A percentile compares a stretch with the other conserved stretches of the same genome.
phyloP scores from a whole-genome alignment of 2,113 vertebrate genomes.

The Lophochroa leadbeateri region DNA sequence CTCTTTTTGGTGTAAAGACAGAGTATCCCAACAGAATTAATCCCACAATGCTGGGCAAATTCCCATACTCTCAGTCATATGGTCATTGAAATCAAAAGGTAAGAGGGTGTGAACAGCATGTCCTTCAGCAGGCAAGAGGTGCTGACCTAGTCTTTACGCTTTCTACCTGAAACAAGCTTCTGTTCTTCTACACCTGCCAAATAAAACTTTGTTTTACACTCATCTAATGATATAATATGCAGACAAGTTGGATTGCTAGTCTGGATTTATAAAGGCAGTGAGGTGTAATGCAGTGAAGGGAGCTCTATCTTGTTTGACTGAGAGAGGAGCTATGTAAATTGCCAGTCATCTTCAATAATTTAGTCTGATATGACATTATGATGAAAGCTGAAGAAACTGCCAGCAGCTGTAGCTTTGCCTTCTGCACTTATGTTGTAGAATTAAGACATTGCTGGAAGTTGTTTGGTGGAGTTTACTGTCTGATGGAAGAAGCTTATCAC shows the following conservation, averaged over 20 bases:
- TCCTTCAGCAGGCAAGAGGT: neutral
- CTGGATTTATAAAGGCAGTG: neutral
- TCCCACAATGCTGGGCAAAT: neutral
- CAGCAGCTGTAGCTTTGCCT: neutral
- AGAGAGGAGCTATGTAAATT: constrained; percentile 32
- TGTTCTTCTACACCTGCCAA: neutral
- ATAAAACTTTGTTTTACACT: neutral
- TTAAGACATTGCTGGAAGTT: constrained; percentile 15
- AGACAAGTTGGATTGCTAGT: neutral
- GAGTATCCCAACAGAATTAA: neutral
- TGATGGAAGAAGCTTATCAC: neutral
- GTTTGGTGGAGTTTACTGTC: neutral
- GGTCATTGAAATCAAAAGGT: neutral
- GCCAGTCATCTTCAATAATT: constrained; percentile 41
- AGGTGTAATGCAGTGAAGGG: neutral
- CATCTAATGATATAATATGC: neutral
- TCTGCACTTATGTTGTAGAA: neutral
- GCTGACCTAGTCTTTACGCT: neutral
- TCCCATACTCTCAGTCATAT: neutral
- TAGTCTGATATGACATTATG: constrained; percentile 3
- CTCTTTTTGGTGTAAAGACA: neutral
- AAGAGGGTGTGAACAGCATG: neutral
- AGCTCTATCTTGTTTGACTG: constrained; percentile 20
- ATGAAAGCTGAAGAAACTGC: constrained; percentile 28
- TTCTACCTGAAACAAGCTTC: neutral